phyloP scores from a whole-genome alignment of 2,113 vertebrate genomes.

The Murina feae region DNA sequence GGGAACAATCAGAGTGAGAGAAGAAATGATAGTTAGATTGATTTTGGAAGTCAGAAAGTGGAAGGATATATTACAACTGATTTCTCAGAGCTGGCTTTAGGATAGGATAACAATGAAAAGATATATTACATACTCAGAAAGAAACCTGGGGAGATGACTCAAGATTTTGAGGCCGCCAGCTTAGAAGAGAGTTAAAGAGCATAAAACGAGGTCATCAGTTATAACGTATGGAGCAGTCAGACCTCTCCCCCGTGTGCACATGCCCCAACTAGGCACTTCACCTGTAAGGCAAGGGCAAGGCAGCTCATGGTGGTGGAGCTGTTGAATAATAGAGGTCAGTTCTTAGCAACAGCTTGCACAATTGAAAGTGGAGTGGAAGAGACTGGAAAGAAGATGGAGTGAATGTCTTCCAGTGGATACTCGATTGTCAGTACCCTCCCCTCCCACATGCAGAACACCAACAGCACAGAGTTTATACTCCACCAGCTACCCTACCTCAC shows the following conservation, averaged over 20 bases:
- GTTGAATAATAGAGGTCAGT: background rate
- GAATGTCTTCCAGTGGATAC: background rate
- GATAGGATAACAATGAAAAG: background rate
- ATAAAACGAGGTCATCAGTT: background rate
- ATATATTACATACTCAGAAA: background rate
- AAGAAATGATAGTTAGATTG: background rate
- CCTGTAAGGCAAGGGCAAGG: background rate
- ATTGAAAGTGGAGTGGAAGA: background rate
- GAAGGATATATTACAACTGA: background rate
- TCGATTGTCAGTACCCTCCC: background rate
- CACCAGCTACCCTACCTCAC: no score
- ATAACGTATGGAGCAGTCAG: background rate
- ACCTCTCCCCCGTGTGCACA: background rate
- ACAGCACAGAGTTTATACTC: background rate
- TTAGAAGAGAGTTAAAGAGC: background rate
- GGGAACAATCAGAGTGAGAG: background rate
- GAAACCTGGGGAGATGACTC: background rate
- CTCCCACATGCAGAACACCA: background rate
- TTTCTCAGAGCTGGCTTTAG: background rate
- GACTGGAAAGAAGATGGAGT: background rate
- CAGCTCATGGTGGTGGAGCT: background rate
- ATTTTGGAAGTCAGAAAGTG: background rate
- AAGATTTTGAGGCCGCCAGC: background rate
- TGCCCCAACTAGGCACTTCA: background rate
- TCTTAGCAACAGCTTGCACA: background rate